Conservation (phyloP, 2,113 vertebrate genomes). For the Odocoileus virginianus region DNA sequence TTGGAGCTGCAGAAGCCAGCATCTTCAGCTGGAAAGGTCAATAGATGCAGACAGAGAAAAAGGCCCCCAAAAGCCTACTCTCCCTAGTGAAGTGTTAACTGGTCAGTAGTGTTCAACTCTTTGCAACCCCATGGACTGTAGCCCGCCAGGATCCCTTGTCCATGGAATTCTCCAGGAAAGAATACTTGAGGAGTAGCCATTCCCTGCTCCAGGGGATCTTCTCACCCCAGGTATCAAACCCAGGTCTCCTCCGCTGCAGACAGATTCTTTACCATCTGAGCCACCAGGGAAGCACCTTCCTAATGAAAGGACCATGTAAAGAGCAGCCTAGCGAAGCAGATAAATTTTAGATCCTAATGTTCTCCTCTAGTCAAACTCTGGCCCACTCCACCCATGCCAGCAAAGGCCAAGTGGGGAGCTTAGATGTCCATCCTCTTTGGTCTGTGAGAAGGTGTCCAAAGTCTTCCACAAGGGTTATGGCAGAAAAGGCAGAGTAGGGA, state of each 20-base stretch:
- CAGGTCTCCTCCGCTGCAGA: not conserved
- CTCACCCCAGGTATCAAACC: not conserved
- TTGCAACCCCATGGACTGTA: not conserved
- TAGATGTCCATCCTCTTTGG: not conserved
- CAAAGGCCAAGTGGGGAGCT: not conserved
- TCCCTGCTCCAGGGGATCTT: not conserved
- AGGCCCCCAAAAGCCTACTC: not conserved
- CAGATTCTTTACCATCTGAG: not conserved
- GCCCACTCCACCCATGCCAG: not conserved
- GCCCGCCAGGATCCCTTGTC: not conserved
- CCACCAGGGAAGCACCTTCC: not conserved
- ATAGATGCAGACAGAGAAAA: not conserved
- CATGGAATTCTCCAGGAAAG: not conserved
- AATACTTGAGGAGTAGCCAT: not conserved
- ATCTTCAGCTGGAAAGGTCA: not conserved
- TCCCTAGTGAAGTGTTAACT: not conserved
- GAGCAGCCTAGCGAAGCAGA: not conserved
- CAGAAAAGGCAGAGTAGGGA: not conserved
- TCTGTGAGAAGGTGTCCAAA: rapidly evolving
- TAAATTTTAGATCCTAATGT: not conserved
- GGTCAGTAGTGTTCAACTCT: not conserved
- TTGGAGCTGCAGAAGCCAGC: not conserved
- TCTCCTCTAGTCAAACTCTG: not conserved
- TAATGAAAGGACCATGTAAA: not conserved
- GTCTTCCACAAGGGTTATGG: not conserved